Base-by-base conservation (phyloP, 2,797 vertebrate species). In the Siniperca undulata region DNA sequence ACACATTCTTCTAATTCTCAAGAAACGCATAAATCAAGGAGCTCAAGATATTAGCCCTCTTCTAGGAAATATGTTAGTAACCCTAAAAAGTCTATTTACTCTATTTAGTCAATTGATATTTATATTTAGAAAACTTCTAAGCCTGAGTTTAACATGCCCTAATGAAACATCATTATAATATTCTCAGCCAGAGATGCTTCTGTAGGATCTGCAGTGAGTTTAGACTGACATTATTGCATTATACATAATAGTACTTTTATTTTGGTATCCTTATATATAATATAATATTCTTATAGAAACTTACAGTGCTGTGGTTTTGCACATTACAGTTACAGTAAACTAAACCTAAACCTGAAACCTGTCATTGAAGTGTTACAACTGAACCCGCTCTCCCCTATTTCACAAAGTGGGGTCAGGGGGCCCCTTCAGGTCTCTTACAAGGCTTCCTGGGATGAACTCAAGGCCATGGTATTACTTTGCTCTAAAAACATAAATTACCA, bases 381-480 rank as follows among this genome's bases (percentile, higher is more conserved):
- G 76, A 70, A 46, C 58, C 74, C 24, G 34, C 38, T 40, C 53
- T 66, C 9, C 67, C 30, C 53, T 67, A 5, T 56, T 77, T 52
- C 67, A 27, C 87, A 79, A n/a, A 77, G 74, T 56, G 85, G 86
- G 88, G 88, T 87, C 84, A 87, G 85, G 85, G 89, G 79, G 78
- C 85, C 86, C 67, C 66, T 75, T 70, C 62, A 70, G 72, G 74
- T 77, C 80, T 50, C 42, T 53, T 17, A 48, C 14, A 27, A 53
- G 53, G 75, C 55, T 65, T 40, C 64, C 69, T 27, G 17, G 38
- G 59, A 73, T 74, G 42, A 65, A 58, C 58, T 58, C n/a, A 19
- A 46, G 7, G 22, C 30, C 36, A 2, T 22, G 17, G 30, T 7
- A 2, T 53, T 52, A 4, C 53, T 66, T 60, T 16, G 2, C 34